Base-by-base conservation (phyloP, 2,113 vertebrate species). In the Myrmophylax atrothorax region DNA sequence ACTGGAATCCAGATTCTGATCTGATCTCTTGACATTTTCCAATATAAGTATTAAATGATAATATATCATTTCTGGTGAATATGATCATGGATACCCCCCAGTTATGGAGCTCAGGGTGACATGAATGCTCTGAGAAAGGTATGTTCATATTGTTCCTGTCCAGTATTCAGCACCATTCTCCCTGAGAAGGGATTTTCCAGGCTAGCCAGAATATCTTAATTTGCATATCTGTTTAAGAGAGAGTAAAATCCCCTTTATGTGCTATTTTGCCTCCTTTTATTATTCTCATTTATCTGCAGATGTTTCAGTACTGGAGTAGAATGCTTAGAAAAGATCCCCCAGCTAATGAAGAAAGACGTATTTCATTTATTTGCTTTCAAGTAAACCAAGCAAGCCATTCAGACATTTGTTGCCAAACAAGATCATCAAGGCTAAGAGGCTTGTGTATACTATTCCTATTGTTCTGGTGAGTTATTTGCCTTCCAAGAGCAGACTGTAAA, bases 311-410 rank as follows among this genome's bases (percentile, higher is more conserved):
- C 18, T 67, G 52, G 38, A 85, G 37, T 35, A 60, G 50, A 90
- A 44, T 52, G 52, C 63, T 94, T 64, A 75, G 64, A 7, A 88
- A 67, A 84, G 83, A 59, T 22, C 7, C 87, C 63, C 42, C 69
- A 86, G 66, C 19, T 86, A 81, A 80, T 28, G 25, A 26, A 69
- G 84, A 94, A 95, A 78, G 64, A 56, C 46, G 56, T 47, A 60
- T 89, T 89, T 92, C 70, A 87, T 92, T 90, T 70, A 93, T 74
- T 89, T 90, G 67, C 80, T 95, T 85, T 56, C 55, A 78, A 79
- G 80, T 53, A 88, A 95, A 84, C 66, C 80, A 92, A 47, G 69
- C 73, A 93, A 92, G 49, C 69, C 52, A 80, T 81, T 78, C 89
- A 91, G 77, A 91, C 49, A 22, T 79, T 69, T 78, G 80, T 72